phyloP scores from a whole-genome alignment of 2,888 invertebrate species.

The Linyphia triangularis region DNA sequence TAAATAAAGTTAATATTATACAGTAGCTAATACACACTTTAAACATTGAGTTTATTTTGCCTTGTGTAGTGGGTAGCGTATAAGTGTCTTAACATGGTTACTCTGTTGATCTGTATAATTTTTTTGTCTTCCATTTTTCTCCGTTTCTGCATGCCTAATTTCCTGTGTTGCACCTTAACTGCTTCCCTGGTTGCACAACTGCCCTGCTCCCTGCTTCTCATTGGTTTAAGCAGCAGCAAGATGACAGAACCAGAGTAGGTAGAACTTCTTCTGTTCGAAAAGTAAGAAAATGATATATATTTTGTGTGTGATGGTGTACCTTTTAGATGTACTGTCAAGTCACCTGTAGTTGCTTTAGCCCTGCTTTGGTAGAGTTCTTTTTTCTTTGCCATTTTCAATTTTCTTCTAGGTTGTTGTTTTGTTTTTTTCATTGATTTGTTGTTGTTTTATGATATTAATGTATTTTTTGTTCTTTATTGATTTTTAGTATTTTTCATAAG shows the following conservation, averaged over 20 bases:
- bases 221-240: constrained; percentile 41
- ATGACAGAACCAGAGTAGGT: constrained; percentile 74
- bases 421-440: neutral
- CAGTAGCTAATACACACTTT: too few species aligned
- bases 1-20: too few species aligned
- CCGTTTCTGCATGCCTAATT: constrained; percentile 60
- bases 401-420: neutral
- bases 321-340: neutral
- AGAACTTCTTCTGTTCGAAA: constrained; percentile 73
- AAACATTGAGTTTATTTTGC: too few species aligned
- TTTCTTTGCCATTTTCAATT: neutral
- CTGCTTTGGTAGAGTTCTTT: constrained; percentile 8
- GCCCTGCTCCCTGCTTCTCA: constrained; percentile 35
- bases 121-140: constrained; percentile 57
- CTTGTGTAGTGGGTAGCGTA: neutral
- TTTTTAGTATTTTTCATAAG: neutral
- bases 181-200: constrained; percentile 60
- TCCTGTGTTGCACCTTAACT: constrained; percentile 63
- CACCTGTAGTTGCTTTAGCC: neutral
- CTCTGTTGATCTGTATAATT: constrained; percentile 52
- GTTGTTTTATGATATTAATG: neutral
- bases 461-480: neutral
- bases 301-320: neutral
- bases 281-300: constrained; percentile 67
- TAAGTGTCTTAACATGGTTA: neutral